phyloP scores from a whole-genome alignment of 2,113 vertebrate species.

The Amazona guildingii region DNA sequence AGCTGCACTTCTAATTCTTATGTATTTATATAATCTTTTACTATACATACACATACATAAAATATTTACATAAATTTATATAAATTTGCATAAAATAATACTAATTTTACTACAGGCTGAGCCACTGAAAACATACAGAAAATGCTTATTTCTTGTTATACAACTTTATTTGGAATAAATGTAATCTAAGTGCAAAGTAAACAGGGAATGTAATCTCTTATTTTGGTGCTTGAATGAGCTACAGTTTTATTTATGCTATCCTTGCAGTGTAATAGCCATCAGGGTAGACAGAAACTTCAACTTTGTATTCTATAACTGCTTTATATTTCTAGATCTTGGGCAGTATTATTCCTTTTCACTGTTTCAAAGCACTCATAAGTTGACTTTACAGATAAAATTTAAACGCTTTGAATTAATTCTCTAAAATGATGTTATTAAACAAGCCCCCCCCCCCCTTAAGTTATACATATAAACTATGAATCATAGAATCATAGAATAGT shows the following conservation, averaged over 20 bases:
- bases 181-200: background rate
- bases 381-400: background rate
- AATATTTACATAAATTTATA: background rate
- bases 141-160: background rate
- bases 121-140: background rate
- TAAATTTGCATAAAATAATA: background rate
- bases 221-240: background rate
- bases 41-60: background rate
- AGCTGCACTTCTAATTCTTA: background rate
- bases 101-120: background rate
- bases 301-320: background rate
- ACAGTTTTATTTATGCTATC: background rate
- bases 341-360: background rate
- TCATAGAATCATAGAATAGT: no score
- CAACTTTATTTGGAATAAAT: background rate
- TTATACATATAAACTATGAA: conserved; percentile 56
- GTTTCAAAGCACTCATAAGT: background rate
- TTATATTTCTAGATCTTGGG: background rate
- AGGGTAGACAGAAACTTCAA: background rate
- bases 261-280: background rate
- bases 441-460: conserved; percentile 46
- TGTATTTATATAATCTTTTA: background rate
- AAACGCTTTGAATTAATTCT: conserved; percentile 13
- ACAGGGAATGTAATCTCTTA: background rate
- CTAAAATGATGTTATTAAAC: conserved; percentile 46